These are phyloP conservation scores for Odontamblyopus lacepedii DNA, from an alignment of 2,797 vertebrate species.

Conservation along the genomic window DNA sequence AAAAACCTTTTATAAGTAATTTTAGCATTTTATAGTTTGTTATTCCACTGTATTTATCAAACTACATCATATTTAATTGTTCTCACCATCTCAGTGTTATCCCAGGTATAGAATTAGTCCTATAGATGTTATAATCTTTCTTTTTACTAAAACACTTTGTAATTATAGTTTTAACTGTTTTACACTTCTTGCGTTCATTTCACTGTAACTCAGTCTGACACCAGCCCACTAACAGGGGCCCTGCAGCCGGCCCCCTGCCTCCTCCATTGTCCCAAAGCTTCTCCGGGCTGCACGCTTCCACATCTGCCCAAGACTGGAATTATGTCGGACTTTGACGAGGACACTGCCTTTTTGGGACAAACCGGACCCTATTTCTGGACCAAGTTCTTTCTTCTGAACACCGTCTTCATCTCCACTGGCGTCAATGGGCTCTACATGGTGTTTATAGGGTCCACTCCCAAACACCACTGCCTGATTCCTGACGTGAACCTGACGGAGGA, in stretches of 20 bases:
- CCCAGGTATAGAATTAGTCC: no score
- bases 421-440: constrained; percentile 85
- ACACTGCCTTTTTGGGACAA: constrained; percentile 83
- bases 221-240: constrained; percentile 33
- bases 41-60: no score
- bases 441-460: constrained; percentile 82
- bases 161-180: no score
- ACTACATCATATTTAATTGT: no score
- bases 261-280: constrained; percentile 32
- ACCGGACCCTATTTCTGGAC: constrained; percentile 84
- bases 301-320: constrained; percentile 12
- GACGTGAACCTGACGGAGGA: constrained; percentile 81
- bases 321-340: constrained; percentile 85
- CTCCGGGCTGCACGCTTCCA: constrained; percentile 28
- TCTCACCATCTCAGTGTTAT: no score
- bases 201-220: constrained; percentile 37
- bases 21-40: no score
- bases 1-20: no score
- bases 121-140: no score
- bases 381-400: constrained; percentile 86
- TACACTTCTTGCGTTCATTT: background rate
- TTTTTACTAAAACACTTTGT: no score
- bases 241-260: background rate
- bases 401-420: constrained; percentile 87
- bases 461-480: constrained; percentile 83